Conservation (phyloP, 2,113 vertebrate species). For the Dasyurus viverrinus region DNA sequence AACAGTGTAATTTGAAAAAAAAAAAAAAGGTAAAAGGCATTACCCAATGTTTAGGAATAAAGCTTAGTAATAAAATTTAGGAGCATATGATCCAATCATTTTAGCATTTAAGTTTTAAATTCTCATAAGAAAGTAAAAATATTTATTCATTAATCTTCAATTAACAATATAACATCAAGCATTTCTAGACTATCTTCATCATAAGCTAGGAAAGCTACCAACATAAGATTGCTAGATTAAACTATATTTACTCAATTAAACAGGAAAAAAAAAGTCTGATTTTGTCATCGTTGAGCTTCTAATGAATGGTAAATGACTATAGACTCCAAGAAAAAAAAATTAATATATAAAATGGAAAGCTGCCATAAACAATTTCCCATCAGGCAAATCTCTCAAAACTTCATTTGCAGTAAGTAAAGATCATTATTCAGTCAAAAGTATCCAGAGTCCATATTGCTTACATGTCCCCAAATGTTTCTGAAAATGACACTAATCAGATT, state of each 20-base stretch:
- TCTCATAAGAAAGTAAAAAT: slow-evolving; percentile 64
- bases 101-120: slow-evolving; percentile 58
- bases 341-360: slow-evolving; percentile 62
- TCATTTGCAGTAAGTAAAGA: slow-evolving; percentile 49
- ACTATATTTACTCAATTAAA: slow-evolving; percentile 61
- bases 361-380: slow-evolving; percentile 37
- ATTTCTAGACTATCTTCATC: slow-evolving; percentile 47
- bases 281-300: slow-evolving; percentile 48
- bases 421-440: slow-evolving; percentile 51
- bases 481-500: slow-evolving; percentile 34
- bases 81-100: slow-evolving; percentile 58
- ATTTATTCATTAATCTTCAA: slow-evolving; percentile 48
- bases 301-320: neutral
- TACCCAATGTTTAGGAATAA: slow-evolving; percentile 52
- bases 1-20: slow-evolving; percentile 48
- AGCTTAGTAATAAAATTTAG: slow-evolving; percentile 64
- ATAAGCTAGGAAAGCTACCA: slow-evolving; percentile 36
- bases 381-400: neutral
- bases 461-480: neutral
- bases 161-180: neutral
- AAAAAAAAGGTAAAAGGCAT: slow-evolving; percentile 9
- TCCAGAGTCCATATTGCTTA: neutral
- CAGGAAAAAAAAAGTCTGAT: slow-evolving; percentile 29
- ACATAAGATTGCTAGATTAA: slow-evolving; percentile 36
- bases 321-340: neutral